These are phyloP conservation scores for Nyctibius grandis DNA, from an alignment of 2,797 vertebrate species.

Conservation along the genomic window DNA sequence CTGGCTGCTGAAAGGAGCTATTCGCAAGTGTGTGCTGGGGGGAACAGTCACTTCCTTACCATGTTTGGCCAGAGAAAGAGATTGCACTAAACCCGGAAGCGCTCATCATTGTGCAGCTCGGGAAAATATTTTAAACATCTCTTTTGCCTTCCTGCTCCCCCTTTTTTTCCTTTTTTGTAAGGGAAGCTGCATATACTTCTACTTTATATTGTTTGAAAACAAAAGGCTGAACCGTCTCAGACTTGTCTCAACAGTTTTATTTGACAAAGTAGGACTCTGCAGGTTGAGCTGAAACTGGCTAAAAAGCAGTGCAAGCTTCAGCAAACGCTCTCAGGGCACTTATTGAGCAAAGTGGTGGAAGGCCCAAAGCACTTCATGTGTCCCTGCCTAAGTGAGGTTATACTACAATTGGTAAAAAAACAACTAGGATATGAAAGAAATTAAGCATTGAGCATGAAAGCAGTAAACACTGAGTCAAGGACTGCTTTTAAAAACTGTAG, in stretches of 20 bases:
- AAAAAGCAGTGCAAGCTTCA: not conserved
- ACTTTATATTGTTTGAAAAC: not conserved
- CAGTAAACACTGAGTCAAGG: not conserved
- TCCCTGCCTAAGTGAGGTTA: not conserved
- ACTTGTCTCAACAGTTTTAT: not conserved
- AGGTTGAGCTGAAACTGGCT: not conserved
- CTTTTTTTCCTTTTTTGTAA: not conserved
- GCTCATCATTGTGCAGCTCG: conserved; percentile 9
- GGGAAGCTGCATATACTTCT: not conserved
- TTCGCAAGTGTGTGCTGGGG: conserved; percentile 14
- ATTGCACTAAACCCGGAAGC: conserved; percentile 40
- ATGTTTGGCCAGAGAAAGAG: conserved; percentile 60
- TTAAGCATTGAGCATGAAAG: not conserved
- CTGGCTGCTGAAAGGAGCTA: conserved; percentile 33
- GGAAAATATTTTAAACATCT: conserved; percentile 48
- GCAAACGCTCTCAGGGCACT: not conserved
- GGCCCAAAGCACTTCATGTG: not conserved
- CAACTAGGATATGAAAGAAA: not conserved
- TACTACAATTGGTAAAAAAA: not conserved
- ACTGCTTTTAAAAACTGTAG: not conserved
- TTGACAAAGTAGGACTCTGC: not conserved
- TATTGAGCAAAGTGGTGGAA: not conserved
- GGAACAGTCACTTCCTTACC: conserved; percentile 68
- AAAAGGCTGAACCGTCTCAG: not conserved
- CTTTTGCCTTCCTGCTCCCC: conserved; percentile 18